Evolutionary conservation across 1,140 invertebrate genomes (phyloP).

Genomic region (Plectus sambesii): DNA sequence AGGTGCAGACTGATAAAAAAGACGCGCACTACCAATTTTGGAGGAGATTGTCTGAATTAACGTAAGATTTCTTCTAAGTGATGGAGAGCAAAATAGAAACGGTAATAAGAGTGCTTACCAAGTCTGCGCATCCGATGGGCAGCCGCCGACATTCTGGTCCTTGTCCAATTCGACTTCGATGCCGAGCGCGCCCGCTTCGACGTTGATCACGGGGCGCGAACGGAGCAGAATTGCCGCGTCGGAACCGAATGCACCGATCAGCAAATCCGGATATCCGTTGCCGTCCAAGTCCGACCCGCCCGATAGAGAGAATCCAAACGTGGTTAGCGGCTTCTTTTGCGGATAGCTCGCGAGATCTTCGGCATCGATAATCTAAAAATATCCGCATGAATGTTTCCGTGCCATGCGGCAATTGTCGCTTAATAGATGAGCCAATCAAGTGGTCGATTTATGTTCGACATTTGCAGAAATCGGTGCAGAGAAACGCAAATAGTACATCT

Average conservation of each 20-base stretch:
- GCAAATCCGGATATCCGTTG: constrained; percentile 80
- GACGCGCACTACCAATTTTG: too few species aligned
- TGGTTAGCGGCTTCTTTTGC: constrained; percentile 42
- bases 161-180: constrained; percentile 29
- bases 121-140: constrained; percentile 27
- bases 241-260: constrained; percentile 73
- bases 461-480: too few species aligned
- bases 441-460: too few species aligned
- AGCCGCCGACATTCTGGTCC: constrained; percentile 27
- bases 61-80: too few species aligned
- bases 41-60: too few species aligned
- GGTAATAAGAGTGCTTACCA: constrained; percentile 22
- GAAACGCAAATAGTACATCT: too few species aligned
- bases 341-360: constrained; percentile 8
- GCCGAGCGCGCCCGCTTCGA: constrained; percentile 20
- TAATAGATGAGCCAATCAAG: too few species aligned
- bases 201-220: constrained; percentile 32
- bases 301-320: constrained; percentile 73
- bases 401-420: too few species aligned
- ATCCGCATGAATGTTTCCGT: too few species aligned
- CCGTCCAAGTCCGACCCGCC: constrained; percentile 76
- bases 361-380: too few species aligned
- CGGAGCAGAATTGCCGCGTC: constrained; percentile 55
- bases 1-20: too few species aligned
- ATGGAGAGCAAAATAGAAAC: too few species aligned